Evolutionary conservation across 1,140 invertebrate genomes (phyloP).

Genomic region (Sitodiplosis mosellana): DNA sequence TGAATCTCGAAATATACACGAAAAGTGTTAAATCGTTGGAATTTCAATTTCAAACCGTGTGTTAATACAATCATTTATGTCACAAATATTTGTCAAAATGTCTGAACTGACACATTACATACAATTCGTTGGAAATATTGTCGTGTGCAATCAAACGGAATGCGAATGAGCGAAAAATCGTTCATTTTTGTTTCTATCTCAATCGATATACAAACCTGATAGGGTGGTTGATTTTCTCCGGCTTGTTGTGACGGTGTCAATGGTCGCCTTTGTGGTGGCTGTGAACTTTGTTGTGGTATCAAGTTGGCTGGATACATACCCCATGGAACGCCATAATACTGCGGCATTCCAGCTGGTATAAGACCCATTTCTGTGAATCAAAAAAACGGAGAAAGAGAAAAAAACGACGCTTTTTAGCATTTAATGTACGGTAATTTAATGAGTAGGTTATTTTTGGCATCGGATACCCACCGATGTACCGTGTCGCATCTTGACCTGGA

Average conservation of each 20-base stretch:
- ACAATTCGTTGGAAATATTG: background rate
- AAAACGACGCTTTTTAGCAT: no score
- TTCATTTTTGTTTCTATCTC: background rate
- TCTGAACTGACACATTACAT: no score
- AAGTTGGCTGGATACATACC: slow-evolving; percentile 61
- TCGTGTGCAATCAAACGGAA: background rate
- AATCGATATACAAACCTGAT: slow-evolving; percentile 14
- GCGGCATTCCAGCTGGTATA: slow-evolving; percentile 50
- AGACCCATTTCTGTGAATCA: slow-evolving; percentile 19
- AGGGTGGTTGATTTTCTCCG: slow-evolving; percentile 33
- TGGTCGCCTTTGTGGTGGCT: slow-evolving; percentile 48
- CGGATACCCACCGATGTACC: slow-evolving; percentile 22
- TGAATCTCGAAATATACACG: no score
- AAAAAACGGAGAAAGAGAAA: no score
- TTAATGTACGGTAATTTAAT: no score
- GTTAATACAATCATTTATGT: no score
- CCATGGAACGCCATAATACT: slow-evolving; percentile 64
- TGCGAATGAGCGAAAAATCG: background rate
- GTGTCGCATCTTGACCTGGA: slow-evolving; percentile 35
- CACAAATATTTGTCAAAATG: no score
- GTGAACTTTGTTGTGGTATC: slow-evolving; percentile 48
- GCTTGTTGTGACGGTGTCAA: slow-evolving; percentile 51
- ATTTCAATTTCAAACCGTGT: no score
- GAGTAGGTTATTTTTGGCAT: no score
- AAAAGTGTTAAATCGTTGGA: no score